phyloP scores from a whole-genome alignment of 1,140 invertebrate genomes.

The Pogonomyrmex californicus region DNA sequence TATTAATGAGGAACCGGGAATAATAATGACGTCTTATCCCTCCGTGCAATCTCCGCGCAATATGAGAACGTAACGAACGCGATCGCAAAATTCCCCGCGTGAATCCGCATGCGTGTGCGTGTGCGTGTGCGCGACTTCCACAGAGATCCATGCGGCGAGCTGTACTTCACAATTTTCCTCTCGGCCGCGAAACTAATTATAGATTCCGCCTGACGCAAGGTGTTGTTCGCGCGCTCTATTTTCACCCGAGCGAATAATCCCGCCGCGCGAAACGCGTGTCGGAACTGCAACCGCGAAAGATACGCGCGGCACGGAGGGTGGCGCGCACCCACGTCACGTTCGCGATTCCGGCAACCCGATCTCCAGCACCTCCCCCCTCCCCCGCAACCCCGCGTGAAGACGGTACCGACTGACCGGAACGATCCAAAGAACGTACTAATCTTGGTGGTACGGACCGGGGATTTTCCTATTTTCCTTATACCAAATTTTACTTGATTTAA shows the following conservation, averaged over 20 bases:
- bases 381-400: neutral
- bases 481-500: too few species aligned
- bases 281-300: neutral
- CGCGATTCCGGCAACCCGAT: neutral
- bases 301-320: neutral
- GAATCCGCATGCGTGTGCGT: neutral
- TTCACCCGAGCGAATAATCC: constrained; percentile 26
- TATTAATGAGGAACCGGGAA: neutral
- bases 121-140: neutral
- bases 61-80: neutral
- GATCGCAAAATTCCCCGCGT: neutral
- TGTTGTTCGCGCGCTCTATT: constrained; percentile 36
- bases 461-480: too few species aligned
- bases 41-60: neutral
- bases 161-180: constrained; percentile 38
- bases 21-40: neutral
- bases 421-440: too few species aligned
- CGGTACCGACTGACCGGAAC: too few species aligned
- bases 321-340: neutral
- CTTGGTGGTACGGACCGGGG: too few species aligned
- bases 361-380: too few species aligned
- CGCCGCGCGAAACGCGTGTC: neutral
- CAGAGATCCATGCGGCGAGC: constrained; percentile 3
- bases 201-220: constrained; percentile 33
- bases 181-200: constrained; percentile 39